Base-by-base conservation (phyloP, 2,888 invertebrate genomes). In the Caenorhabditis panamensis region DNA sequence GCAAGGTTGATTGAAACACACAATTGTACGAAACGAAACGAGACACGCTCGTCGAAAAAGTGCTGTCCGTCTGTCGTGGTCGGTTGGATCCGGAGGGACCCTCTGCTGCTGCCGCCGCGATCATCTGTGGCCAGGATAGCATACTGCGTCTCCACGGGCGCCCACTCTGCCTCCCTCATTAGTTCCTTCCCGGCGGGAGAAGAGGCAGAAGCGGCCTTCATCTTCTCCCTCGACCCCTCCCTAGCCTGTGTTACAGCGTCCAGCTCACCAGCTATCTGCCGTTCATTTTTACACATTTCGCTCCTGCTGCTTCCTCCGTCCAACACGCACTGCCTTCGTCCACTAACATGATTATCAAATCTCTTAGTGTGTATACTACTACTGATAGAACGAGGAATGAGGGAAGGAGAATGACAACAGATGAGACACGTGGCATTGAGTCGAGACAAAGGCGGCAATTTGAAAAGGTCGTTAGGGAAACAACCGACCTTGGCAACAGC, bases 281-380 rank as follows among this genome's bases (percentile, higher is more conserved):
- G 73, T 73, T 73, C 73, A 73, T 73, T 64, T 73, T 73, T 73
- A 73, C 73, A 73, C 73, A 56, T 58, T 58, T 64, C 47, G 31
- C 9, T 51, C 13, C 56, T n/a, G 49, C 47, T 68, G 24, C 26
- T 18, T 61, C n/a, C 22, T 26, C 31, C 37, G 22, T 36, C 51
- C 22, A 20, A 26, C 26, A 31, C 56, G 44, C 41, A 41, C 31
- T 24, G 13, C 44, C 37, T 16, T 18, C 31, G 37, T 31, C 26
- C 62, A 28, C 49, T 73, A 58, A 59, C 63, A 77, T 61, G 68
- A 76, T 68, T 77, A 68, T 77, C 63, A 68, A 61, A 59, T 61
- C 66, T 58, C 56, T 37, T 41, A 26, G 44, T 49, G 26, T 51
- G 53, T 67, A 36, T 71, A 56, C 62, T 71, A 71, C 61, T 72